Base-by-base conservation (phyloP, 2,797 vertebrate genomes). In the Peromyscus melanophrys region DNA sequence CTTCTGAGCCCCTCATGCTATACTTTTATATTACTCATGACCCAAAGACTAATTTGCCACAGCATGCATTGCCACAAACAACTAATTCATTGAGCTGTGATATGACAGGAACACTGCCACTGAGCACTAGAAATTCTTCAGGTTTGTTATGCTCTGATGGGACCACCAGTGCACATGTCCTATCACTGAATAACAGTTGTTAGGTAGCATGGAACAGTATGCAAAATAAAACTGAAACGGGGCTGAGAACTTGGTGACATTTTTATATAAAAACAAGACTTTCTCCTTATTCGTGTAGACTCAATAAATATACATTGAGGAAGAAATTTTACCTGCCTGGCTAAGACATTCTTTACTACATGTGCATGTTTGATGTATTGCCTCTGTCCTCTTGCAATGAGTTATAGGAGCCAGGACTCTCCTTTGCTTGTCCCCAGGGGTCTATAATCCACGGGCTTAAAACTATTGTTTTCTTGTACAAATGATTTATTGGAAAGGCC, bases 401-500 rank as follows among this genome's bases (percentile, higher is more conserved):
- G 65, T 93, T 92, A 40, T 27, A 92, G 84, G 89, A 91, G 91
- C 78, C 80, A 88, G 49, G 21, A 80, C 52, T 67, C 83, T 93
- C 63, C 90, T 43, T 71, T 81, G 29, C 14, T 90, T 90, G 77
- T 89, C 76, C 90, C 25, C 83, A 92, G 71, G 69, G 83, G 34
- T 86, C 80, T 94, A 73, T 57, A 95, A 94, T 83, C 69, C 84
- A 90, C 59, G 93, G 69, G 23, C 80, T 69, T 87, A 19, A 57
- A 94, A 94, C 49, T 87, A 86, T 67, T 94, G 59, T 94, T 97
- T 97, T 81, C 88, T 94, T 89, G 57, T 91, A 71, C 80, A 93
- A 90, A 80, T 90, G 96, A 93, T 95, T 94, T 96, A 98, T 94
- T 90, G 87, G 59, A 94, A 96, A 93, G 71, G 49, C 65, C 94